A percentile compares a stretch with the other conserved stretches of the same genome.
These are phyloP conservation scores for Triplophysa yarkandensis DNA, from an alignment of 2,797 vertebrate genomes.

Conservation along the genomic window DNA sequence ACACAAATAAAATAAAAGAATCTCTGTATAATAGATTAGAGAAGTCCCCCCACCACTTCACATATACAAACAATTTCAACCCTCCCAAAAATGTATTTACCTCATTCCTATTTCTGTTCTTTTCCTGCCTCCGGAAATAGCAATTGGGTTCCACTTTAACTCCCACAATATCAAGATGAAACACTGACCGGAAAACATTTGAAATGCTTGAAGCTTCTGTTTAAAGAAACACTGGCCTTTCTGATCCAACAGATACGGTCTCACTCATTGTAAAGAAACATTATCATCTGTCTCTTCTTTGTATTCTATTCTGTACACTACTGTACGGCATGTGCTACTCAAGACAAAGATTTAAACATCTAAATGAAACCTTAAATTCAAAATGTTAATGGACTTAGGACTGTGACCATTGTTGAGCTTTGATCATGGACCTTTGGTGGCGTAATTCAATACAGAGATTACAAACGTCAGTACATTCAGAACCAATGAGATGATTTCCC, in stretches of 20 bases:
- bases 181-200: conserved; percentile 70
- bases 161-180: conserved; percentile 69
- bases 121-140: conserved; percentile 65
- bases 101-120: conserved; percentile 66
- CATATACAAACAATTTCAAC: conserved; percentile 9
- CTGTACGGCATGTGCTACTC: too few species aligned
- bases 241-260: conserved; percentile 69
- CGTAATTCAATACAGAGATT: neutral
- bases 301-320: too few species aligned
- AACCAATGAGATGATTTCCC: neutral
- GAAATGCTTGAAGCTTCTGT: conserved; percentile 70
- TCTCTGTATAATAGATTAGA: conserved; percentile 71
- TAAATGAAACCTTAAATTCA: too few species aligned
- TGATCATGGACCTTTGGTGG: neutral
- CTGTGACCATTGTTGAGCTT: neutral
- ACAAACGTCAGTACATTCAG: neutral
- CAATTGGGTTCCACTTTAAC: conserved; percentile 76
- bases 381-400: too few species aligned
- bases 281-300: conserved; percentile 73
- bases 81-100: conserved; percentile 57
- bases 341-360: too few species aligned
- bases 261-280: conserved; percentile 72
- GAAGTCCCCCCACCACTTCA: conserved; percentile 40
- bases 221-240: conserved; percentile 65
- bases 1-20: conserved; percentile 77